Conservation (phyloP, 2,888 invertebrate genomes). For the Pseudococcus viburni region DNA sequence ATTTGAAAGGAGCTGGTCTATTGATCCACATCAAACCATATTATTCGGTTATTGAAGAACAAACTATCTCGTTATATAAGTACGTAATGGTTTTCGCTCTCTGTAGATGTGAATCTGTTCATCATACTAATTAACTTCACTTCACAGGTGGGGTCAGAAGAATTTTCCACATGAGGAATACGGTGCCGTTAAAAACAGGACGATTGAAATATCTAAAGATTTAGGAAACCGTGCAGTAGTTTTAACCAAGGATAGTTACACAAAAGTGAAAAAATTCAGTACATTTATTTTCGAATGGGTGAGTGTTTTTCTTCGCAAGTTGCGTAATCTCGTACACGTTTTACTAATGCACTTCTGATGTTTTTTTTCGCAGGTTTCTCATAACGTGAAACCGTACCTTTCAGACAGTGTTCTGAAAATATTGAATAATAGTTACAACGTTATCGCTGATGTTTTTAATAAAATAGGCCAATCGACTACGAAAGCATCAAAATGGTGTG, state of each 20-base stretch:
- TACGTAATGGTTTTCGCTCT: neutral
- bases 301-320: neutral
- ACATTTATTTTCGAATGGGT: constrained; percentile 42
- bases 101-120: neutral
- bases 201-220: constrained; percentile 35
- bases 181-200: constrained; percentile 57
- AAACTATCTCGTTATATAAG: constrained; percentile 48
- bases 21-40: constrained; percentile 63
- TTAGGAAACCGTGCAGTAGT: neutral
- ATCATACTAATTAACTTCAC: neutral
- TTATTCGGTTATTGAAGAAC: constrained; percentile 49
- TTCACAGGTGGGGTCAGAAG: constrained; percentile 56
- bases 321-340: too few relatives aligned
- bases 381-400: constrained; percentile 41
- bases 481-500: constrained; percentile 48
- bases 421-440: constrained; percentile 6
- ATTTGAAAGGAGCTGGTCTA: constrained; percentile 43
- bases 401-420: constrained; percentile 49
- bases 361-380: constrained; percentile 37
- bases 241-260: neutral
- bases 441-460: neutral
- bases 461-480: constrained; percentile 2
- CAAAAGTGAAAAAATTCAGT: neutral
- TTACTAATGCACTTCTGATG: neutral
- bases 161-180: constrained; percentile 62